phyloP scores from a whole-genome alignment of 2,113 vertebrate genomes.

The Mus musculus region GRCm39 chr9:72920501-72921000 shows the following conservation, averaged over 20 bases:
- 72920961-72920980: constrained; percentile 13
- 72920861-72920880: not conserved
- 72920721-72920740: constrained; percentile 28
- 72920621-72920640: constrained; percentile 79
- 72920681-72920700: constrained; percentile 29
- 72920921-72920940: constrained; percentile 45
- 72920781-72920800: constrained; percentile 43
- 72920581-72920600: constrained; percentile 86
- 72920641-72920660: constrained; percentile 66
- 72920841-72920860: not conserved
- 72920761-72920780: constrained; percentile 51
- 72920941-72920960: constrained; percentile 28
- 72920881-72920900: constrained; percentile 30
- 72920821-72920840: not conserved
- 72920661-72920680: constrained; percentile 8
- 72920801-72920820: not conserved
- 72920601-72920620: constrained; percentile 91
- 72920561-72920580: constrained; percentile 94
- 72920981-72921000: not conserved
- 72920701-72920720: not conserved
- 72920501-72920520: constrained; percentile 92
- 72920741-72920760: constrained; percentile 47
- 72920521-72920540: constrained; percentile 87
- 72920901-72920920: constrained; percentile 22
- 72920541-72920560: constrained; percentile 95